Base-by-base conservation (phyloP, 1,140 invertebrate species). In the Mamestra configurata region DNA sequence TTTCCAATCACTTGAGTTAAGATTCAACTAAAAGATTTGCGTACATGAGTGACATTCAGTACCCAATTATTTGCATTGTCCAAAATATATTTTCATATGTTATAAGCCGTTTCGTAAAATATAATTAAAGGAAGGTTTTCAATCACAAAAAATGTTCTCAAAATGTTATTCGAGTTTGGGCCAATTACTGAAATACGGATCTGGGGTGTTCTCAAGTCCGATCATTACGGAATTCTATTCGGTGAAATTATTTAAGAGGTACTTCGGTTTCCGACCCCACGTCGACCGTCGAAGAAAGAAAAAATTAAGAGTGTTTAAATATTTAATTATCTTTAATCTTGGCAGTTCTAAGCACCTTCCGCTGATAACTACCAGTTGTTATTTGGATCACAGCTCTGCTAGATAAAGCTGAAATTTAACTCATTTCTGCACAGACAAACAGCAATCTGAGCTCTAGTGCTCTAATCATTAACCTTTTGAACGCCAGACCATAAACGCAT, bases 121-220 rank as follows among this genome's bases (percentile, higher is more conserved):
- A 43, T 13, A 43, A 43, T 43, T 11, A 43, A 11, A 43, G 40
- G 43, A 15, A 1, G 13, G 20, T 1, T 22, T 20, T 24, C 53
- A 22, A 22, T 22, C 20, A 7, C 49, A 49, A 49, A 55, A 55
- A 22, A 22, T 24, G 22, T 55, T 22, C 20, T 24, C 18, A 10
- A 8, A 55, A 10, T 22, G 24, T 55, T 24, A 22, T 24, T 55
- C 7, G 53, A 24, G 53, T 22, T 22, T 22, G 20, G 6, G 53
- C 18, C 53, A 55, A 55, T 55, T 55, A 55, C 53, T 55, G 53
- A 55, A 55, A 55, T 55, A 55, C 53, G 10, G 7, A 15, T 55
- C 20, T 55, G 6, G n/a, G 22, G 4, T 55, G 20, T 24, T 55
- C n/a, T 55, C 43, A 31, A 11, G 43, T 49, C 15, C 15, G 53